Percentiles rank a stretch among this genome's conserved stretches.
phyloP scores from a whole-genome alignment of 2,888 invertebrate genomes.

The Caenorhabditis sp. region DNA sequence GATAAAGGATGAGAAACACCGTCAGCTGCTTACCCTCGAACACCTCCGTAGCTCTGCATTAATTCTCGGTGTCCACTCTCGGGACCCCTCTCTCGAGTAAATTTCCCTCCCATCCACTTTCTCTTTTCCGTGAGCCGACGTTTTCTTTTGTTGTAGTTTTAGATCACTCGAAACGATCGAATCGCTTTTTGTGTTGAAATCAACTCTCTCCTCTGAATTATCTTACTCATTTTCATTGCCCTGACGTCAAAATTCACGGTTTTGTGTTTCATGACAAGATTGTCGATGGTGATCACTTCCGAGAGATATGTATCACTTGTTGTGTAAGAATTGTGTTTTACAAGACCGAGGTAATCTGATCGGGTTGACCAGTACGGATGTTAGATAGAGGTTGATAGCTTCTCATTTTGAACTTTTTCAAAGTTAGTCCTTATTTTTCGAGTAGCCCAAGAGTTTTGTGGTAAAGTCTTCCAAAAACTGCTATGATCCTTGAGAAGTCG shows the following conservation, averaged over 20 bases:
- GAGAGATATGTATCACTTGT: neutral
- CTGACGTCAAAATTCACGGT: constrained; percentile 27
- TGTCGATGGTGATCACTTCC: neutral
- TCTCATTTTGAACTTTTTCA: no score
- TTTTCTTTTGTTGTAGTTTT: constrained; percentile 12
- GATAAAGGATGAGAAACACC: constrained; percentile 36
- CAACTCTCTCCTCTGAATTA: neutral
- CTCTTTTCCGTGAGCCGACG: constrained; percentile 38
- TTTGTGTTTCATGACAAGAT: constrained; percentile 19
- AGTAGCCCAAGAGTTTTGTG: no score
- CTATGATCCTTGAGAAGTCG: no score
- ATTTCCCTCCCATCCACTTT: constrained; percentile 21
- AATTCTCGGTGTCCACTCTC: constrained; percentile 40
- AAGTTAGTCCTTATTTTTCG: no score
- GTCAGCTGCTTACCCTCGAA: constrained; percentile 57
- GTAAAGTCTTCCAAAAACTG: no score
- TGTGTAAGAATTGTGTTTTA: constrained; percentile 37
- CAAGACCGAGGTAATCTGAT: constrained; percentile 28
- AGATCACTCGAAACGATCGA: neutral
- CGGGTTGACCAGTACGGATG: constrained; percentile 1
- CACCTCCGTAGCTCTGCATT: constrained; percentile 31
- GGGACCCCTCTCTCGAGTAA: constrained; percentile 20
- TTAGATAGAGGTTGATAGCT: neutral
- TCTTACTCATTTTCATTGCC: constrained; percentile 13
- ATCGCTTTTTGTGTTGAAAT: constrained; percentile 10